Conservation (phyloP, 2,797 vertebrate species). For the Hemibagrus guttatus region DNA sequence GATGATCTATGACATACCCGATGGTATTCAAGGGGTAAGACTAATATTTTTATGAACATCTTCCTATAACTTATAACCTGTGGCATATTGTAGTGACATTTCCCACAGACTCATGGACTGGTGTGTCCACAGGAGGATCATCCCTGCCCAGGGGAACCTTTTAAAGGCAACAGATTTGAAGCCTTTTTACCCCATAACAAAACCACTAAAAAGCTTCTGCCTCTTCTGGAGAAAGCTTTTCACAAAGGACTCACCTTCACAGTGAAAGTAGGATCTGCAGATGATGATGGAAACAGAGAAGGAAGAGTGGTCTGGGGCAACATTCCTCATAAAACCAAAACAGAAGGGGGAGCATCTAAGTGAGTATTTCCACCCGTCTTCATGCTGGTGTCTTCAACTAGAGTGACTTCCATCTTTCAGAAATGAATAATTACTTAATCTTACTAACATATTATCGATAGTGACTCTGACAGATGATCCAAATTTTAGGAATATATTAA, state of each 20-base stretch:
- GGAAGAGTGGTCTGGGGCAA: conserved; percentile 62
- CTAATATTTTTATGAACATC: neutral
- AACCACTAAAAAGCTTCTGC: conserved; percentile 56
- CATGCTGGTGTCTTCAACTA: neutral
- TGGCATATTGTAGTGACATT: neutral
- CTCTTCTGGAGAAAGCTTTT: conserved; percentile 66
- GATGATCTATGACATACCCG: conserved; percentile 66
- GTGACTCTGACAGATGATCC: neutral
- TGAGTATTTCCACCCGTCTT: conserved; percentile 49
- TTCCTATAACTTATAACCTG: too few relatives aligned
- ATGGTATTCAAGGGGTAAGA: conserved; percentile 69
- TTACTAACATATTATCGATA: neutral
- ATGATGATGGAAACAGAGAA: neutral
- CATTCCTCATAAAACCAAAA: conserved; percentile 74
- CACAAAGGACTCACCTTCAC: conserved; percentile 65
- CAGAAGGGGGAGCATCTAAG: conserved; percentile 64
- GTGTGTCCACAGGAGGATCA: conserved; percentile 59
- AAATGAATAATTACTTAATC: neutral
- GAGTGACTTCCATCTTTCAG: neutral
- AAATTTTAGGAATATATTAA: neutral
- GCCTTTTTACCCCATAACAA: conserved; percentile 68
- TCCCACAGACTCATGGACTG: neutral
- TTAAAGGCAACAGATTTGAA: conserved; percentile 64
- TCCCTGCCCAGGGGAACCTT: conserved; percentile 68
- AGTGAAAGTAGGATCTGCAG: conserved; percentile 53